Evolutionary conservation across 2,888 invertebrate genomes (phyloP), one percentile per base, ranked within the genome.

Genomic region (Adelphocoris suturalis): DNA sequence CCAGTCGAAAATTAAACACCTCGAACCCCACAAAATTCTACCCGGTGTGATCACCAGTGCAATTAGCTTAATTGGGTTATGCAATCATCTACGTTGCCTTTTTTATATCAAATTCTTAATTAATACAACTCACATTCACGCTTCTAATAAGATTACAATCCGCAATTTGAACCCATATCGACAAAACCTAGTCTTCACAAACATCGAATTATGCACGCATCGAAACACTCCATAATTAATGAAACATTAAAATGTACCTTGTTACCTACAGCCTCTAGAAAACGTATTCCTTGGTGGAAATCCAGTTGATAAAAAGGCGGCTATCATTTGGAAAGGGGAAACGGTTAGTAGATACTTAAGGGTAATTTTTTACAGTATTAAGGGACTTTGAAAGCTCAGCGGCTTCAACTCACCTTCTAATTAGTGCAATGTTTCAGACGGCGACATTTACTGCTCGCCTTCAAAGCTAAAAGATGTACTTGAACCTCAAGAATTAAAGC

Each of bases 341-440:
- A 37, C 37, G 37, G 37, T 37, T 37, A 37, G 37, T 37, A 7
- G 37, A 37, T 37, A 37, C 37, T 37, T 37, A 37, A 37, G 37
- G 37, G 37, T 37, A 37, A 37, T 37, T 37, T 37, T 52, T 52
- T 52, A 52, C 52, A 52, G 52, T 52, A 52, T 16, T 37, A 52
- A 52, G 52, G 52, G 14, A 52, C 52, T 16, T 57, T 52, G 52
- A 52, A 57, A 57, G 16, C 7, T n/a, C 16, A 27, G 23, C 23
- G 23, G 68, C 68, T 23, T 23, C 27, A 12, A 23, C 27, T 68
- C 68, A 27, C 68, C 78, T 47, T 78, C 78, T 78, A 78, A 78
- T 78, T 78, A 78, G 78, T 78, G 78, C 78, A 46, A 78, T 78
- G 78, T 78, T 78, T 78, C 78, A 78, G 46, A 14, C 78, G n/a